Evolutionary conservation across 2,113 vertebrate species (phyloP), one percentile per base, ranked within the genome.

Genomic region (Psittacula cyanocephala): DNA sequence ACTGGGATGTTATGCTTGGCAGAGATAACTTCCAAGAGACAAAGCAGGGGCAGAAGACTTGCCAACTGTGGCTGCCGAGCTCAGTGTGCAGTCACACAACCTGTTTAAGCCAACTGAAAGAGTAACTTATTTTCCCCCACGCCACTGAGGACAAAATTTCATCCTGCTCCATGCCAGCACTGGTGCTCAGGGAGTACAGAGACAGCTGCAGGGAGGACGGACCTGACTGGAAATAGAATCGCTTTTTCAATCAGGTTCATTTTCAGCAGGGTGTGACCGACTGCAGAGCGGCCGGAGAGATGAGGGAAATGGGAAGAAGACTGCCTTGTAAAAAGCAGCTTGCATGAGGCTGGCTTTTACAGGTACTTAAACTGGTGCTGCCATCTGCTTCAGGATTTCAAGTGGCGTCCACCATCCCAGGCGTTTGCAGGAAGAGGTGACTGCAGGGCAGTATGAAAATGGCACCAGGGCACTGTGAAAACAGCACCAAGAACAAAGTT

Each of bases 221-320:
- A 84, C 20, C 47, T 78, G 43, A 10, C 1, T 67, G 23, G 69
- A 94, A 94, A 41, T 10, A 63, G 52, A 72, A 85, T 33, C 8
- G 10, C 6, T 31, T n/a, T 57, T 33, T 47, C 25, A 52, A 57
- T 47, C 0, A 0, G 19, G 10, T 67, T 81, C 5, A 23, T 94
- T 88, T 74, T 77, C 64, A 89, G 16, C 19, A 59, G 27, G 22
- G 31, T 53, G 17, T 59, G 64, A 91, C n/a, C 7, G 74, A 50
- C n/a, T 37, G 22, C 25, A 70, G 46, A 91, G 14, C 37, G 63
- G 60, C 31, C 29, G 49, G 57, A 62, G 86, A n/a, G 49, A 41
- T 15, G 7, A 31, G 3, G 28, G n/a, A 14, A 77, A 62, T n/a
- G 64, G 15, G 31, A 86, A 81, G 39, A 17, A 68, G 18, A 7